phyloP scores from a whole-genome alignment of 1,140 invertebrate genomes.

The Ruditapes philippinarum region DNA sequence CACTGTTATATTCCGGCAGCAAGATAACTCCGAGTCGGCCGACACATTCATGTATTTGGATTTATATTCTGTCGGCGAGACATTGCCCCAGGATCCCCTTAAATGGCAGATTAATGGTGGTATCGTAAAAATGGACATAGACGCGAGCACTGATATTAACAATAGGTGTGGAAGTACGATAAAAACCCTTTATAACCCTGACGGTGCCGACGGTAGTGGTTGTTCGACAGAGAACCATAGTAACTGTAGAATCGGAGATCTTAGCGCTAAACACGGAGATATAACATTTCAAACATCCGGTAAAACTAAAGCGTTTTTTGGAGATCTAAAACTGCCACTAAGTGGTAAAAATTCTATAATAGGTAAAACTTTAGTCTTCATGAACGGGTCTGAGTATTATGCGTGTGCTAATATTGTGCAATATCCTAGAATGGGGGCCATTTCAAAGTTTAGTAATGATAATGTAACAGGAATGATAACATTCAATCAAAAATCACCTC shows the following conservation, averaged over 20 bases:
- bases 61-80: slow-evolving; percentile 86
- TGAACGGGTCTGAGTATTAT: slow-evolving; percentile 84
- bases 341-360: slow-evolving; percentile 83
- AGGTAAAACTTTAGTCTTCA: slow-evolving; percentile 71
- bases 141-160: neutral
- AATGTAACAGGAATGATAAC: slow-evolving; percentile 94
- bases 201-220: slow-evolving; percentile 49
- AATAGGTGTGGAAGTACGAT: slow-evolving; percentile 67
- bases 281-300: neutral
- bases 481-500: slow-evolving; percentile 93
- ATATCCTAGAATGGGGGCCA: slow-evolving; percentile 85
- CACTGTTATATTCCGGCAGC: slow-evolving; percentile 91
- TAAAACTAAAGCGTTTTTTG: slow-evolving; percentile 51
- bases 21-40: slow-evolving; percentile 83
- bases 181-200: slow-evolving; percentile 76
- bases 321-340: slow-evolving; percentile 71
- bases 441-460: slow-evolving; percentile 92
- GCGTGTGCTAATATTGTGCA: slow-evolving; percentile 92
- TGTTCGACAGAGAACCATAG: slow-evolving; percentile 84
- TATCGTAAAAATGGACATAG: slow-evolving; percentile 39
- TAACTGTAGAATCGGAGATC: slow-evolving; percentile 91
- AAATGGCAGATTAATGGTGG: slow-evolving; percentile 66
- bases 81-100: neutral
- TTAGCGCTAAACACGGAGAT: slow-evolving; percentile 92
- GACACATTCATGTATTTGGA: slow-evolving; percentile 92